Evolutionary conservation across 1,140 invertebrate species (phyloP).

Genomic region (Zaprionus inermis): DNA sequence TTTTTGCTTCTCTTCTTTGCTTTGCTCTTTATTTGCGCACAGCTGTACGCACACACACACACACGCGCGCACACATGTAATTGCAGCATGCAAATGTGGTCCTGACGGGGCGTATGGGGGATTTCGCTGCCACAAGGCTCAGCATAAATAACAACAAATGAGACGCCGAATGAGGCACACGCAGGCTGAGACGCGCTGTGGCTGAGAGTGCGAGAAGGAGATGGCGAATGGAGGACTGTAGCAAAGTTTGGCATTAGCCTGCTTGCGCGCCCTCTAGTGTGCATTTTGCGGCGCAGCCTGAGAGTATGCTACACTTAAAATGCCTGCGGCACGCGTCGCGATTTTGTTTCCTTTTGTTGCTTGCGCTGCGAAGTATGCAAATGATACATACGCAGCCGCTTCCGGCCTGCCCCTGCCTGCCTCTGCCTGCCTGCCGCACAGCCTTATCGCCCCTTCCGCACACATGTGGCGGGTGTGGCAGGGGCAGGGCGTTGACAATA

Average conservation of each 20-base stretch:
- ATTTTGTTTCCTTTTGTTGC: conserved; percentile 43
- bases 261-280: background rate
- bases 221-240: background rate
- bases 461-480: conserved; percentile 41
- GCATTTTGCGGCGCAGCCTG: conserved; percentile 43
- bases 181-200: background rate
- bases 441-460: conserved; percentile 58
- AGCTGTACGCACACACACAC: conserved; percentile 33
- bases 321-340: conserved; percentile 68
- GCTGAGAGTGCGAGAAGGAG: background rate
- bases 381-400: conserved; percentile 40
- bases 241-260: background rate
- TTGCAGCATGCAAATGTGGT: conserved; percentile 43
- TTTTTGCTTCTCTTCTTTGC: conserved; percentile 47
- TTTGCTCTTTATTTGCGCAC: conserved; percentile 24
- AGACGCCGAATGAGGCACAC: conserved; percentile 24
- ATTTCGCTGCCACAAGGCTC: conserved; percentile 67
- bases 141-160: conserved; percentile 81
- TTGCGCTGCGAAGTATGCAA: conserved; percentile 55
- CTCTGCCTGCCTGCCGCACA: background rate
- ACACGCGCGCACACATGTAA: conserved; percentile 22
- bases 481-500: conserved; percentile 80
- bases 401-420: background rate
- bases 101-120: conserved; percentile 31
- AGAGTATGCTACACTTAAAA: conserved; percentile 59